Evolutionary conservation across 2,797 vertebrate genomes (phyloP).

Genomic region (Chaetodon trifasciatus): DNA sequence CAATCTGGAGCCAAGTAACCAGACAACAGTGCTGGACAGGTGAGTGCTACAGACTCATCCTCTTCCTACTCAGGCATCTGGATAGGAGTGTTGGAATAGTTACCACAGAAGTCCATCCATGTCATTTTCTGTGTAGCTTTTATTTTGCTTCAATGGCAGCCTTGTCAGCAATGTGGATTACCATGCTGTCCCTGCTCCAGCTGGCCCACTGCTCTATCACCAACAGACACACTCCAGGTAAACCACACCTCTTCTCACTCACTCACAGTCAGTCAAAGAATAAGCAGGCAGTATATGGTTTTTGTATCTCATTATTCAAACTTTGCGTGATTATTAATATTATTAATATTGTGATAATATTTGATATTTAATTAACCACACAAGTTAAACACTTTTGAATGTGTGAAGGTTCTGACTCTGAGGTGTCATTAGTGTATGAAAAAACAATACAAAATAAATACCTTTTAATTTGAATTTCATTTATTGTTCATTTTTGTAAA

Average conservation of each 20-base stretch:
- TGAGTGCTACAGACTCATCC: background rate
- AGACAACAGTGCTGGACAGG: conserved; percentile 18
- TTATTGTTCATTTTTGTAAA: background rate
- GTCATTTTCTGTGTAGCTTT: conserved; percentile 7
- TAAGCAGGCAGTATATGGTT: background rate
- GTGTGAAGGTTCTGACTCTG: background rate
- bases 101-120: background rate
- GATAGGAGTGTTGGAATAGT: too few species aligned
- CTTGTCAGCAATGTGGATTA: conserved; percentile 53
- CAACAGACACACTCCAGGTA: conserved; percentile 70
- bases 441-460: background rate
- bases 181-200: conserved; percentile 63
- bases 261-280: background rate
- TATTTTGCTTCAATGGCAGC: conserved; percentile 51
- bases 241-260: conserved; percentile 28
- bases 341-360: too few species aligned
- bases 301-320: too few species aligned
- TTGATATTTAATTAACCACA: background rate
- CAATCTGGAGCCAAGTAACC: background rate
- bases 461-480: background rate
- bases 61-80: background rate
- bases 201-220: conserved; percentile 55
- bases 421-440: background rate
- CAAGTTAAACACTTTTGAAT: background rate
- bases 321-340: too few species aligned